These are phyloP conservation scores for Centropus unirufus DNA, from an alignment of 2,113 vertebrate genomes.

Conservation along the genomic window DNA sequence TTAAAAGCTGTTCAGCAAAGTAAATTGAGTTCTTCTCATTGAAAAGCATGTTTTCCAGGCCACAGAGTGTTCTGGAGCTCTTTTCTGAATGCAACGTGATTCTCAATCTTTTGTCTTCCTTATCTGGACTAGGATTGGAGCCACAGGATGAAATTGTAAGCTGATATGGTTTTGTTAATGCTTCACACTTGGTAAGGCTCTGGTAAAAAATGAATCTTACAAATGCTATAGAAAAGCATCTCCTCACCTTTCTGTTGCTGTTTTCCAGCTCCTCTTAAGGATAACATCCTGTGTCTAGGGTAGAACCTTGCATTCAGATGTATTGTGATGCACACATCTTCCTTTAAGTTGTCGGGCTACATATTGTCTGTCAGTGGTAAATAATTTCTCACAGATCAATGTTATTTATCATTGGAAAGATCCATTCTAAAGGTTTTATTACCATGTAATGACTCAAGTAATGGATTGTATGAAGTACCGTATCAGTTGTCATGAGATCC, in stretches of 20 bases:
- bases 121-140: background rate
- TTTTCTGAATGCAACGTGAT: background rate
- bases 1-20: background rate
- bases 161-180: background rate
- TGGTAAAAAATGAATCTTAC: background rate
- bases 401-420: background rate
- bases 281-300: background rate
- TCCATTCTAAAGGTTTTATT: background rate
- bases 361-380: background rate
- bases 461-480: background rate
- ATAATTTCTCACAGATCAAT: background rate
- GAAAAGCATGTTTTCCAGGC: background rate
- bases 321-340: background rate
- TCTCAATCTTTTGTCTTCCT: background rate
- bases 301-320: background rate
- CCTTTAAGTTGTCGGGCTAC: background rate
- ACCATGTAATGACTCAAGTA: background rate
- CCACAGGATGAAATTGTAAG: background rate
- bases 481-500: background rate
- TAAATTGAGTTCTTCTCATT: background rate
- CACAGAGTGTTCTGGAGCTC: background rate
- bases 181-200: background rate
- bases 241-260: background rate
- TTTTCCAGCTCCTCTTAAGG: background rate
- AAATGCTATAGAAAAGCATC: background rate